Evolutionary conservation across 1,140 invertebrate species (phyloP), one percentile per base, ranked within the genome.

Genomic region (Dinoponera quadriceps): DNA sequence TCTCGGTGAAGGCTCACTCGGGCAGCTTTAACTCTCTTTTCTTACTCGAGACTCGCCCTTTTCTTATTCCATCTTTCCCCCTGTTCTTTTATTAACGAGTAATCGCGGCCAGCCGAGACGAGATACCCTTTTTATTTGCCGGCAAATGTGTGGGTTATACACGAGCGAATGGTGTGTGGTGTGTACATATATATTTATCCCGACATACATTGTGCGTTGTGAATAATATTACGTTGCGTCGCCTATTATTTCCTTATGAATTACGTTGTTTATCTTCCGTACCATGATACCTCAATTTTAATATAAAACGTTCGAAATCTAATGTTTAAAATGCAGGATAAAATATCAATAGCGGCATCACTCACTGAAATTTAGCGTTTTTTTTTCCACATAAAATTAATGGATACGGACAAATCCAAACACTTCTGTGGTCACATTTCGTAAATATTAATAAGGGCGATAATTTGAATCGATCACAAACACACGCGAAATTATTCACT

Each of bases 41-140:
- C 49, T 75, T 83, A 44, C 49, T 48, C 25, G 25, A 38, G 51
- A 55, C 66, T 80, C 48, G 55, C 66, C 25, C 33, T 54, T 82
- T 62, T 63, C 57, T 82, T 63, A 73, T 54, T 62, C 55, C 22
- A 72, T 82, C 69, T 82, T 44, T 62, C 25, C 29, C n/a, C 59
- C 57, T 82, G 44, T 82, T 74, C 71, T 74, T 82, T 74, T 82
- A 82, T 82, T 82, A 80, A 80, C 65, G 75, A 80, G 51, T 80
- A 80, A 80, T 80, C 75, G 51, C 65, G 63, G 51, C 62, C 29
- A 57, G 33, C 65, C 51, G 51, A 69, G 33, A 69, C 44, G 29
- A 77, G 48, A 66, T 77, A 71, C 7, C 22, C 18, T 74, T 62
- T 74, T 74, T 82, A 75, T 62, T 62, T 59, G 44, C 22, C 13